Conservation (phyloP, 2,113 vertebrate genomes). For the Piprites chloris region DNA sequence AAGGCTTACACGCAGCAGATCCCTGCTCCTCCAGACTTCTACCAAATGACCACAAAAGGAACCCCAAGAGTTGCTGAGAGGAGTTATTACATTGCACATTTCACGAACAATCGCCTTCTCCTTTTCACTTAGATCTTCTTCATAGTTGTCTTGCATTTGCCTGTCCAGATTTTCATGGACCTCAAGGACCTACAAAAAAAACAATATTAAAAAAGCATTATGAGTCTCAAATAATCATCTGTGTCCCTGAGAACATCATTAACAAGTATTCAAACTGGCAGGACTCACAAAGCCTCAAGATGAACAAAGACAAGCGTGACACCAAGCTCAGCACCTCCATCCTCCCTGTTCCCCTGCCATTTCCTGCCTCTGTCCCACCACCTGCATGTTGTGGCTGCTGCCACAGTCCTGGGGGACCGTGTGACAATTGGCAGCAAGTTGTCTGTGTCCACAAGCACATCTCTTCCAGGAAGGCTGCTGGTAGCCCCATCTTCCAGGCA, state of each 20-base stretch:
- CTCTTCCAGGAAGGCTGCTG: background rate
- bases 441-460: background rate
- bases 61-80: background rate
- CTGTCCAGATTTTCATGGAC: conserved; percentile 95
- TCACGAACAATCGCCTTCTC: conserved; percentile 95
- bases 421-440: background rate
- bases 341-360: background rate
- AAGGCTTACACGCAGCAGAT: background rate
- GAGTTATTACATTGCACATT: conserved; percentile 90
- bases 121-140: conserved; percentile 93
- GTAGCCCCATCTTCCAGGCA: background rate
- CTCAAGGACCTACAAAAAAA: conserved; percentile 84
- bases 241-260: background rate
- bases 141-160: conserved; percentile 86
- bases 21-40: background rate
- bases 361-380: background rate
- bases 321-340: background rate
- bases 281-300: background rate
- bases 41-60: background rate
- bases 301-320: background rate
- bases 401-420: background rate
- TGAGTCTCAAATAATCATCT: background rate
- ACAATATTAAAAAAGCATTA: conserved; percentile 16
- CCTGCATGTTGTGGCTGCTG: background rate
- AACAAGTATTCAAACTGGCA: background rate